phyloP scores from a whole-genome alignment of 2,888 invertebrate genomes.

The Ophion ellenae region DNA sequence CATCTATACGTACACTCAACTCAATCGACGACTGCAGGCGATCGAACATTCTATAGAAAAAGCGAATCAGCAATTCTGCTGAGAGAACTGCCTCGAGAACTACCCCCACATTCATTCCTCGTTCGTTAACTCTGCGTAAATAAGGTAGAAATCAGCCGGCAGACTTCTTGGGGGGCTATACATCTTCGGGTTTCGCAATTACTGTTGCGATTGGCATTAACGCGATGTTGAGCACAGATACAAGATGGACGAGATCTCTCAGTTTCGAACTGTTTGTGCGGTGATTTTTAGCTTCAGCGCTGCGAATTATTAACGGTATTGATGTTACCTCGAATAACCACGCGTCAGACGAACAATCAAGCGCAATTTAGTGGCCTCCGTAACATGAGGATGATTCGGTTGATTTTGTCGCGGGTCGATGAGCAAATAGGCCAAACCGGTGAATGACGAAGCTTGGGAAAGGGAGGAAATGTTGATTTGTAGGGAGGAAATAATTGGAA shows the following conservation, averaged over 20 bases:
- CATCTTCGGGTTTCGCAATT: constrained; percentile 15
- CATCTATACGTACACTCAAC: not conserved
- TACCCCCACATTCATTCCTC: constrained; percentile 42
- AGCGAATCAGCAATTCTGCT: constrained; percentile 43
- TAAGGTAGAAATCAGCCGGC: constrained; percentile 24
- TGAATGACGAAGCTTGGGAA: too few species aligned
- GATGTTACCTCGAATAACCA: too few species aligned
- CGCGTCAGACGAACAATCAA: too few species aligned
- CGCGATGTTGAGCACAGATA: not conserved
- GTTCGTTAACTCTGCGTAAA: constrained; percentile 49
- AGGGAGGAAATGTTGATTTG: too few species aligned
- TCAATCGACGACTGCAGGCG: constrained; percentile 28
- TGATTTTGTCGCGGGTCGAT: too few species aligned
- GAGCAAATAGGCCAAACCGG: too few species aligned
- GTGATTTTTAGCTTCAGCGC: too few species aligned
- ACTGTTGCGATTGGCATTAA: constrained; percentile 2
- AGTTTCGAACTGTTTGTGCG: too few species aligned
- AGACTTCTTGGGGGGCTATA: not conserved
- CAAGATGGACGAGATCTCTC: not conserved
- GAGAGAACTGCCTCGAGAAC: constrained; percentile 24
- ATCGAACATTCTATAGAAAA: constrained; percentile 31
- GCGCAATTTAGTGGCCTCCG: too few species aligned
- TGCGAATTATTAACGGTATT: too few species aligned
- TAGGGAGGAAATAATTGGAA: too few species aligned
- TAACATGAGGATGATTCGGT: too few species aligned